Conservation (phyloP, 1,140 invertebrate genomes). For the Tetramorium alpestre region DNA sequence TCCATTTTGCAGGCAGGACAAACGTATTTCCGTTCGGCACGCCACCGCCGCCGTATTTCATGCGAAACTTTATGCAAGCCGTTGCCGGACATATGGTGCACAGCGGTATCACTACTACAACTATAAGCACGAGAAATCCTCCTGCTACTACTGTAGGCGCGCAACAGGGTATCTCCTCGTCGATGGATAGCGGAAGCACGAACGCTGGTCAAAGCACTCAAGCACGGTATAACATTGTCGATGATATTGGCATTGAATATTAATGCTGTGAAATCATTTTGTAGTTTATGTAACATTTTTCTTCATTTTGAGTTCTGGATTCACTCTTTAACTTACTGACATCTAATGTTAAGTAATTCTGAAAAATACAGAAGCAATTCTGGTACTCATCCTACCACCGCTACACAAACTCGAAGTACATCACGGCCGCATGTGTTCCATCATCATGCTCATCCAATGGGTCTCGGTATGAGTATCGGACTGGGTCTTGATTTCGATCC, state of each 20-base stretch:
- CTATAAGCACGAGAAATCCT: conserved; percentile 45
- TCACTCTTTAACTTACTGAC: background rate
- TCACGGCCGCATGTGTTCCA: conserved; percentile 88
- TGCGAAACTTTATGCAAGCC: conserved; percentile 89
- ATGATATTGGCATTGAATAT: background rate
- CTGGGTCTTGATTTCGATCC: conserved; percentile 87
- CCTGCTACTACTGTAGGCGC: conserved; percentile 46
- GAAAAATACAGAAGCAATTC: conserved; percentile 85
- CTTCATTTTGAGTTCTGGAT: background rate
- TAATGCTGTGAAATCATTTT: background rate
- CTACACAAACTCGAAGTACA: conserved; percentile 89
- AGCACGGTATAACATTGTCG: conserved; percentile 79
- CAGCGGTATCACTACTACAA: conserved; percentile 65
- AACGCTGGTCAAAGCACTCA: conserved; percentile 86
- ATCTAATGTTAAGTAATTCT: background rate
- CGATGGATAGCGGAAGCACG: conserved; percentile 67
- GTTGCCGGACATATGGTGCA: conserved; percentile 81
- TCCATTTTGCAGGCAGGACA: conserved; percentile 58
- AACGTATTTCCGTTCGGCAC: conserved; percentile 75
- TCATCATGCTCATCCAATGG: conserved; percentile 77
- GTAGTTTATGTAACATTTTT: background rate
- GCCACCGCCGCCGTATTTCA: conserved; percentile 84
- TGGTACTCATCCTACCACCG: conserved; percentile 89
- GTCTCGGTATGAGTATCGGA: conserved; percentile 83
- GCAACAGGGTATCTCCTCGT: conserved; percentile 41